Conservation (phyloP, 2,888 invertebrate genomes). For the Celastrina argiolus region DNA sequence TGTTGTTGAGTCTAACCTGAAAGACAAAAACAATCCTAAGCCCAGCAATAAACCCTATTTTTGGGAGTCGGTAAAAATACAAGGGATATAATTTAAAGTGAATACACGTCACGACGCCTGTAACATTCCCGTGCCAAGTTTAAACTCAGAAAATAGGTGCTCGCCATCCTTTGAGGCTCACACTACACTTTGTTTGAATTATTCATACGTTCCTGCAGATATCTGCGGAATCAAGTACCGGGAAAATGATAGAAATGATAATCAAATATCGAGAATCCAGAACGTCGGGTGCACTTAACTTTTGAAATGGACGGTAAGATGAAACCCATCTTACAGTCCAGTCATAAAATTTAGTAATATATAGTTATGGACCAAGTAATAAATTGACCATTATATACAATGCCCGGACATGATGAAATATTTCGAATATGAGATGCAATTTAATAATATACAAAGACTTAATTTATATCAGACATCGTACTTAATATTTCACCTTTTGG, state of each 20-base stretch:
- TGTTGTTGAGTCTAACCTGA: too few species aligned
- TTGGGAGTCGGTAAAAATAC: background rate
- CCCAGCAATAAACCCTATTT: background rate
- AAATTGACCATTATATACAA: too few species aligned
- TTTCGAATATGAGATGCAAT: too few species aligned
- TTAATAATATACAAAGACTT: too few species aligned
- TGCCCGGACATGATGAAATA: too few species aligned
- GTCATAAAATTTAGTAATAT: too few species aligned
- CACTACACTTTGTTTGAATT: constrained; percentile 62
- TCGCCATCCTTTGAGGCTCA: constrained; percentile 66
- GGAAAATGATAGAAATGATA: constrained; percentile 42
- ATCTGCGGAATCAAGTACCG: constrained; percentile 58
- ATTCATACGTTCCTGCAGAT: constrained; percentile 62
- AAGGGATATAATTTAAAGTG: constrained; percentile 10
- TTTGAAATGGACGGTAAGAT: background rate
- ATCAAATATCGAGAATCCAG: constrained; percentile 16
- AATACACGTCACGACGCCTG: constrained; percentile 18
- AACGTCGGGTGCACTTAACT: constrained; percentile 13
- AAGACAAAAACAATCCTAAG: too few species aligned
- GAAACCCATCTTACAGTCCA: too few species aligned
- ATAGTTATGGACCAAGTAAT: too few species aligned
- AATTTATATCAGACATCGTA: too few species aligned
- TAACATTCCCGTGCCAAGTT: constrained; percentile 46
- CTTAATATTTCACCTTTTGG: too few species aligned
- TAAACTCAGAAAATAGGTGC: constrained; percentile 55